Conservation (phyloP, 2,797 vertebrate genomes). For the Rhinella marina region DNA sequence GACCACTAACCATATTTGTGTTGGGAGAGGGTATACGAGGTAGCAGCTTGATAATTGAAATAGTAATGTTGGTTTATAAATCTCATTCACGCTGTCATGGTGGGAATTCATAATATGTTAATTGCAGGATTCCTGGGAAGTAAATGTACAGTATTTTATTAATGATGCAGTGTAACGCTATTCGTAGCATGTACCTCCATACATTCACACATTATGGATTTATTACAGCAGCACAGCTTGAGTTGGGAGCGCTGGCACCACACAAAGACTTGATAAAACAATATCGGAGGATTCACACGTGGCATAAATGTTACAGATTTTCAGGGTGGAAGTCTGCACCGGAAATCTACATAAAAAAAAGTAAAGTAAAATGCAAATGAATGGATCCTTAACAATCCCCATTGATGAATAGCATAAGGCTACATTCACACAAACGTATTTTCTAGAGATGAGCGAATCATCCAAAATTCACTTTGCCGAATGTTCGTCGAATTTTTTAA, state of each 20-base stretch:
- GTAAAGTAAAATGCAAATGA: too few relatives aligned
- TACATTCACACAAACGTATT: too few relatives aligned
- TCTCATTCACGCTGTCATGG: conserved; percentile 18
- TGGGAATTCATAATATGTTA: not conserved
- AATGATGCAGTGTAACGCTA: not conserved
- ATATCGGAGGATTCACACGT: not conserved
- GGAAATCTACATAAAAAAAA: too few relatives aligned
- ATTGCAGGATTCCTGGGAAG: conserved; percentile 3
- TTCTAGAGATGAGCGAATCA: too few relatives aligned
- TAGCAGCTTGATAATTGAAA: conserved; percentile 32
- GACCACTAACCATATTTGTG: conserved; percentile 29
- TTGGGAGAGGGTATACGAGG: conserved; percentile 20
- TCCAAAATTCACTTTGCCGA: too few relatives aligned
- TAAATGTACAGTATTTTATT: not conserved
- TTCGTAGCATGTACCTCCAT: not conserved
- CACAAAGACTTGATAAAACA: not conserved
- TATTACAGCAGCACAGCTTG: not conserved
- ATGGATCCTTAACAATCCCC: too few relatives aligned
- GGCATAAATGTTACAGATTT: not conserved
- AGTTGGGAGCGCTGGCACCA: not conserved
- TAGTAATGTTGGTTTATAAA: conserved; percentile 27
- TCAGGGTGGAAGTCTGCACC: not conserved
- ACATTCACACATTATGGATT: not conserved
- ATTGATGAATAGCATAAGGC: too few relatives aligned
- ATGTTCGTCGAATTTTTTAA: too few relatives aligned